Evolutionary conservation across 2,113 vertebrate species (phyloP).

Genomic region (Marcusenius ussheri): DNA sequence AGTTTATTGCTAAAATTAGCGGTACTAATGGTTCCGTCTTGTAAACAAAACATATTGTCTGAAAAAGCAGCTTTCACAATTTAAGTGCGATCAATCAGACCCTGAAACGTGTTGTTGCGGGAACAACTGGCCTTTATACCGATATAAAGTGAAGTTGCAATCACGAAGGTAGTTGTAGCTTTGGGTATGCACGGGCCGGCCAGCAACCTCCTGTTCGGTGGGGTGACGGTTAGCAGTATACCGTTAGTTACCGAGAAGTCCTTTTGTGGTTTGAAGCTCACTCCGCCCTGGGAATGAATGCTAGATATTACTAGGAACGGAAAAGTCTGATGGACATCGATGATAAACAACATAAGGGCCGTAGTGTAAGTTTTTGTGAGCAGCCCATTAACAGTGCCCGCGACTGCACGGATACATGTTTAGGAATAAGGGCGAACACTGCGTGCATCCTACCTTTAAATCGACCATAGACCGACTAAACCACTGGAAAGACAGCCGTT

Average conservation of each 20-base stretch:
- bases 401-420: neutral
- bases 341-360: neutral
- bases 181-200: neutral
- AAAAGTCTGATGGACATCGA: neutral
- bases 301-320: neutral
- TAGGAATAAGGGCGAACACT: neutral
- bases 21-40: neutral
- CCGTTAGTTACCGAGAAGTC: neutral
- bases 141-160: neutral
- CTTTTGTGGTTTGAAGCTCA: neutral
- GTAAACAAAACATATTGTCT: neutral
- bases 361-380: neutral
- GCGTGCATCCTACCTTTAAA: neutral
- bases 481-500: neutral
- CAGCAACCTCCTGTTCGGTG: neutral
- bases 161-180: neutral
- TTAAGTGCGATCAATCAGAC: neutral
- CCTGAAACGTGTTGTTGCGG: neutral
- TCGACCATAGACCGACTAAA: neutral
- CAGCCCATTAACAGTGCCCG: neutral
- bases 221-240: neutral
- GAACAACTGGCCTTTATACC: neutral
- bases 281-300: neutral
- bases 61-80: neutral
- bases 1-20: neutral